Evolutionary conservation across 2,888 invertebrate species (phyloP), one percentile per base, ranked within the genome.

Genomic region (Ornithoptera alexandrae): DNA sequence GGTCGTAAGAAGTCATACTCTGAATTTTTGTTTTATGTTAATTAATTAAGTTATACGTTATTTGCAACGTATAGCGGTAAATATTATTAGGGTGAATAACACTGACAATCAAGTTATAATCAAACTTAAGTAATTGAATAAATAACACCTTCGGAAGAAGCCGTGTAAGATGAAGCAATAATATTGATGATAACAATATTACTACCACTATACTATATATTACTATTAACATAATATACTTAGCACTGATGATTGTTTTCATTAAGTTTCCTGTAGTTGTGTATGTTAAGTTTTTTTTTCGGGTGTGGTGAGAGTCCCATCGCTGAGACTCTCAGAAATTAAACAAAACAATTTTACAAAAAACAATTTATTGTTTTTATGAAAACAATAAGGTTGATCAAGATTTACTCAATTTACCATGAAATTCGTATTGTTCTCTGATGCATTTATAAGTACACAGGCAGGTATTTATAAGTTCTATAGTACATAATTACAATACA

Each of bases 401-500:
- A 64, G 67, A 70, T 70, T 70, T 64, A 70, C 60, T 70, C 70
- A 70, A 70, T 70, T 67, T 57, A 67, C 60, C 67, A 67, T 70
- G 67, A 70, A 70, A 67, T 70, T 70, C 70, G 70, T 67, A 60
- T 61, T 67, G 67, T 67, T 59, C 63, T 67, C 67, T 67, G 70
- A 70, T 67, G 67, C 67, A 70, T 20, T 68, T 62, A 70, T 70
- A 70, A 70, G 70, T 70, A 70, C 70, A 70, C 57, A 70, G 67
- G 70, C 67, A 70, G 67, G 70, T 66, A 64, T 70, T 70, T 56
- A 70, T 70, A 67, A 63, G 60, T 70, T 70, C 64, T 70, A 70
- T 70, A 67, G 70, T 70, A 70, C 70, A 70, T 70, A 70, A 67
- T 70, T 70, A 70, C 70, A 70, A 67, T 70, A 67, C 70, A 67